These are phyloP conservation scores for Metopia argyrocephala DNA, from an alignment of 2,888 invertebrate genomes.

Conservation along the genomic window DNA sequence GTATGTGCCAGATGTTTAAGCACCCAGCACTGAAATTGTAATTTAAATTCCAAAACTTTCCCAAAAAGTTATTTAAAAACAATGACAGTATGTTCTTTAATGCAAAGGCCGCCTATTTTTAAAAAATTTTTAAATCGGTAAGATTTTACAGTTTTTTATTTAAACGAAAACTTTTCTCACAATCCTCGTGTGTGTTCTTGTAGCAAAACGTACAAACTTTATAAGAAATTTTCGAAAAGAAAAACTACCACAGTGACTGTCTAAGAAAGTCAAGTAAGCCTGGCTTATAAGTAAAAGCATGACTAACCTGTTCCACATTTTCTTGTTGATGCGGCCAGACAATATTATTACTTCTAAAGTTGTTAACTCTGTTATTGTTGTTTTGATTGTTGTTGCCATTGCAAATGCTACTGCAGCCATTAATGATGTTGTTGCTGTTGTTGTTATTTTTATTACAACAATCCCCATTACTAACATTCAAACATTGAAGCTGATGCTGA, in stretches of 20 bases:
- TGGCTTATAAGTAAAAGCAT: conserved; percentile 68
- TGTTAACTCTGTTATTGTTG: conserved; percentile 59
- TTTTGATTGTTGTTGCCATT: conserved; percentile 39
- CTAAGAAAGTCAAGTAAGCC: conserved; percentile 61
- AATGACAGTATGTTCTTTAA: no score
- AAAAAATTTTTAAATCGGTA: no score
- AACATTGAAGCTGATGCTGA: not conserved
- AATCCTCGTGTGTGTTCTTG: not conserved
- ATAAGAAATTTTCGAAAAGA: conserved; percentile 13
- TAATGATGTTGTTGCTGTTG: conserved; percentile 30
- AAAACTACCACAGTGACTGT: conserved; percentile 63
- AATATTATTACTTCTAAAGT: conserved; percentile 65
- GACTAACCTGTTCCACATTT: conserved; percentile 71
- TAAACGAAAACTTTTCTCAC: not conserved
- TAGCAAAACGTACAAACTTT: no score
- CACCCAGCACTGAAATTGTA: no score
- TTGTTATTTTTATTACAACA: not conserved
- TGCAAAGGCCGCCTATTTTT: no score
- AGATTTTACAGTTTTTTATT: no score
- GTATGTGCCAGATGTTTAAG: no score
- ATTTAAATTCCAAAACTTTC: no score
- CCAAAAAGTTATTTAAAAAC: no score
- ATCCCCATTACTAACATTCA: not conserved
- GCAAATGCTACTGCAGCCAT: conserved; percentile 51
- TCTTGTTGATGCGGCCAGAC: conserved; percentile 66